These are phyloP conservation scores for Bettongia penicillata DNA, from an alignment of 2,113 vertebrate genomes.

Conservation along the genomic window DNA sequence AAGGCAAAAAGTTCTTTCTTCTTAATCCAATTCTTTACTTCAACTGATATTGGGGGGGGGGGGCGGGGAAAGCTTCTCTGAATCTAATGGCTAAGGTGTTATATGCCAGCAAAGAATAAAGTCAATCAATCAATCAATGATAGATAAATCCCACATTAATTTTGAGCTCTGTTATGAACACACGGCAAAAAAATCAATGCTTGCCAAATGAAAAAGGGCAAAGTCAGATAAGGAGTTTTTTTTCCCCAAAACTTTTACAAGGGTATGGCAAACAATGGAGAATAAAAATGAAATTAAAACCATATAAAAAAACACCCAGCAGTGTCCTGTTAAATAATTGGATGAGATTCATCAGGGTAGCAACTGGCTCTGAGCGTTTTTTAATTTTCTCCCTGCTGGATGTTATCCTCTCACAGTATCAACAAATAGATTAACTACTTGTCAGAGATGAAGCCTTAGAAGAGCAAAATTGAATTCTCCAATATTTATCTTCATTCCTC, in stretches of 20 bases:
- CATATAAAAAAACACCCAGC: constrained; percentile 54
- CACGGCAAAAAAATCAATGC: constrained; percentile 4
- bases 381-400: constrained; percentile 73
- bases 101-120: constrained; percentile 62
- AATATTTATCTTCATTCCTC: constrained; percentile 56
- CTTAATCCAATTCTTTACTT: background rate
- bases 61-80: background rate
- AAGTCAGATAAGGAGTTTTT: constrained; percentile 25
- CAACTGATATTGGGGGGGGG: background rate
- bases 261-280: constrained; percentile 57
- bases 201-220: constrained; percentile 33
- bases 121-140: constrained; percentile 49
- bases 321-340: constrained; percentile 71
- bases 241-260: constrained; percentile 51
- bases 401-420: constrained; percentile 48
- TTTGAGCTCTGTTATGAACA: constrained; percentile 58
- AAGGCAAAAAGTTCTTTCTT: background rate
- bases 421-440: constrained; percentile 71
- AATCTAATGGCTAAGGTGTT: background rate
- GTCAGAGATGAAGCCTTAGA: constrained; percentile 42
- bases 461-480: constrained; percentile 52
- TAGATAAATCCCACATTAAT: constrained; percentile 1
- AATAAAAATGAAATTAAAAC: constrained; percentile 69
- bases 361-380: constrained; percentile 58
- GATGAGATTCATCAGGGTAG: constrained; percentile 59